These are phyloP conservation scores for Bursaphelenchus okinawaensis DNA, from an alignment of 2,888 invertebrate genomes.

Conservation along the genomic window DNA sequence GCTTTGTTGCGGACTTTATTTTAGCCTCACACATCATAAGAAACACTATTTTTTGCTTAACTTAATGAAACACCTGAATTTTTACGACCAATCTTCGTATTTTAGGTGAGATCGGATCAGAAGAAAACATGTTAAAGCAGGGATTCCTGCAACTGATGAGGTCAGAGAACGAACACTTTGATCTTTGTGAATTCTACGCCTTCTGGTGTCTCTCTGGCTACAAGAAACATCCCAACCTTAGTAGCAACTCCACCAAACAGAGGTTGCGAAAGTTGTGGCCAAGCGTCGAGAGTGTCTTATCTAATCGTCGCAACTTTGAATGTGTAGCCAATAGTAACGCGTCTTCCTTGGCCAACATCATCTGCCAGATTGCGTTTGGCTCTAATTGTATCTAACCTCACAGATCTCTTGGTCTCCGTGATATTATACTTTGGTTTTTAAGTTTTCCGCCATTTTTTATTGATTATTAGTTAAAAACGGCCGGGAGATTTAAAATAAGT, in stretches of 20 bases:
- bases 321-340: slow-evolving; percentile 6
- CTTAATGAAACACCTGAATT: background rate
- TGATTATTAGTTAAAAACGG: too few relatives aligned
- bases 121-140: slow-evolving; percentile 17
- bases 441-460: too few relatives aligned
- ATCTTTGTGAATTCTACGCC: slow-evolving; percentile 36
- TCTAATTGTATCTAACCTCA: background rate
- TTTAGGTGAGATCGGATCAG: slow-evolving; percentile 19
- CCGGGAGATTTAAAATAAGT: too few relatives aligned
- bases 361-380: slow-evolving; percentile 8
- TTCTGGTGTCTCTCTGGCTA: slow-evolving; percentile 34
- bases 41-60: background rate
- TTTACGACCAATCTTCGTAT: background rate
- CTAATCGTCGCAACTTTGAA: slow-evolving; percentile 14
- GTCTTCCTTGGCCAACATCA: slow-evolving; percentile 1
- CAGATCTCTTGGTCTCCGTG: too few relatives aligned
- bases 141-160: slow-evolving; percentile 29
- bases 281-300: slow-evolving; percentile 3
- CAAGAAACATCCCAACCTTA: slow-evolving; percentile 24
- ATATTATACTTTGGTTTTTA: too few relatives aligned
- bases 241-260: background rate
- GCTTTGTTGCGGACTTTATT: background rate
- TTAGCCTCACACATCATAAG: too few relatives aligned
- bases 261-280: slow-evolving; percentile 2
- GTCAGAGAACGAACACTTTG: slow-evolving; percentile 31